Percentiles rank a stretch among this genome's conserved stretches.
phyloP scores from a whole-genome alignment of 2,888 invertebrate species.

The Lapara coniferarum region DNA sequence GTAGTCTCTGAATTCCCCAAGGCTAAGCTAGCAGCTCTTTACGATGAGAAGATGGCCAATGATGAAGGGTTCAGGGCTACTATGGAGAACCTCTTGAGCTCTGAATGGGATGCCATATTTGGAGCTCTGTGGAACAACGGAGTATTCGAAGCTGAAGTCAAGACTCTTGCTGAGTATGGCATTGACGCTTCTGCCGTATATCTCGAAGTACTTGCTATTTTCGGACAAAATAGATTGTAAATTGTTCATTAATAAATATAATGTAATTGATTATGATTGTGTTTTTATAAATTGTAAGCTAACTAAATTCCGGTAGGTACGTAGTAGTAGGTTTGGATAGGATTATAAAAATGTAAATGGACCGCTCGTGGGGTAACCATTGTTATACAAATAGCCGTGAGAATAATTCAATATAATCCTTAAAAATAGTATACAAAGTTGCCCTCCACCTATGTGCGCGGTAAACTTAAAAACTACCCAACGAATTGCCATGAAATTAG shows the following conservation, averaged over 20 bases:
- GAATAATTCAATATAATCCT: too few relatives aligned
- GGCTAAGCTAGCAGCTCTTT: constrained; percentile 60
- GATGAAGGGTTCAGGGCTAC: constrained; percentile 62
- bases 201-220: constrained; percentile 56
- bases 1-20: constrained; percentile 55
- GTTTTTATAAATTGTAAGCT: not conserved
- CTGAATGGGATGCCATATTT: constrained; percentile 59
- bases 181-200: constrained; percentile 51
- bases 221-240: constrained; percentile 55
- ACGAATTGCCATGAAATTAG: too few relatives aligned
- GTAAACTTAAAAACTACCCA: too few relatives aligned
- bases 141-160: constrained; percentile 57
- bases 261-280: constrained; percentile 7
- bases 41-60: constrained; percentile 60
- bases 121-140: constrained; percentile 58
- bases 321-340: too few relatives aligned
- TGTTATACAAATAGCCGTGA: too few relatives aligned
- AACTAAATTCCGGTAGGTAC: too few relatives aligned
- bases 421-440: too few relatives aligned
- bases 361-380: too few relatives aligned
- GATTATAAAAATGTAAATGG: too few relatives aligned
- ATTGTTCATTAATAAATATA: constrained; percentile 29
- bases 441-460: too few relatives aligned
- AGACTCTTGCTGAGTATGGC: constrained; percentile 56
- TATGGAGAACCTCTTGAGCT: constrained; percentile 60